Base-by-base conservation (phyloP, 2,797 vertebrate species). In the Erithacus rubecula region DNA sequence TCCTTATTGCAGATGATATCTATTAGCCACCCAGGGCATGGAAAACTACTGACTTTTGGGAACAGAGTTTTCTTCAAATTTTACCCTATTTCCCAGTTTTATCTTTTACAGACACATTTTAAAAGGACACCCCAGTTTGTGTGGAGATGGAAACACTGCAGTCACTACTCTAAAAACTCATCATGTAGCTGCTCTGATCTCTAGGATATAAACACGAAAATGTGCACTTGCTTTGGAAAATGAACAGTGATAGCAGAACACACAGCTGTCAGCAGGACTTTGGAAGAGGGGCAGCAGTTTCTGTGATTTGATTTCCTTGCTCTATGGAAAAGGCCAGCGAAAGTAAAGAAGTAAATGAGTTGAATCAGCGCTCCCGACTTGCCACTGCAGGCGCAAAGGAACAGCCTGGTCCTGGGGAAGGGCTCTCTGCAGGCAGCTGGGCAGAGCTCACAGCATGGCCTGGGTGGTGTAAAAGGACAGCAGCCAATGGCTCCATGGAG, bases 381-480 rank as follows among this genome's bases (percentile, higher is more conserved):
- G 85, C 64, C 90, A 18, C 93, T 77, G 94, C 85, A 62, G 93
- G 93, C 3, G 0, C 80, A 87, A 71, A 84, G 83, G 63, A 87
- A 27, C 49, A 74, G 87, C 16, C 52, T 55, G 63, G 44, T 87
- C 8, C 52, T 62, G 52, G 46, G 69, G 77, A 84, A 94, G 21
- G 62, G 70, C 7, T 94, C 95, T 37, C 93, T 37, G 80, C 89
- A 90, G 91, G 95, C 80, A 88, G 80, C 92, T 72, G 80, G 59
- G 91, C 74, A 94, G 80, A 93, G 77, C 89, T 91, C 94, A 64
- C 95, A 94, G 94, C 87, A 89, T 76, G 87, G 85, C 87, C 76
- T 32, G 53, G 47, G 11, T 24, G 70, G 43, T 64, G 69, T 36
- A 34, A 88, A 74, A 84, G 70, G 55, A 74, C 80, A 88, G 64